Evolutionary conservation across 1,140 invertebrate genomes (phyloP), one percentile per base, ranked within the genome.

Genomic region (Drosophila kanapiae): DNA sequence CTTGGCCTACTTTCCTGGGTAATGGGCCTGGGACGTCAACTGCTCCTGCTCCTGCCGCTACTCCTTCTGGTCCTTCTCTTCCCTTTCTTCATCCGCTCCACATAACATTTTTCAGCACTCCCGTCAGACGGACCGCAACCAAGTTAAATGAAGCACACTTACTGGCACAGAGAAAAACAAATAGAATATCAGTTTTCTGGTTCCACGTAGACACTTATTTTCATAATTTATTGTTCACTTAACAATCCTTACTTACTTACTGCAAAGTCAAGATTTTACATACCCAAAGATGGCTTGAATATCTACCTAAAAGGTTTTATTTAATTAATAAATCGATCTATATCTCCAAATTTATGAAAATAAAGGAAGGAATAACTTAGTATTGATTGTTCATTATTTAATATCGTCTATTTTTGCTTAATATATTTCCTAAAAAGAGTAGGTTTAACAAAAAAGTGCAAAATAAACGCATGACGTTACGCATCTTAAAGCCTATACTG

Each of bases 111-210:
- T 38, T 42, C 75, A 78, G 51, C 49, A 71, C 82, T 42, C 53
- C 69, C 75, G 70, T 70, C 71, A 63, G 68, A 78, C 78, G 82
- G 75, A 78, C 80, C 83, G 77, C 83, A 87, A 70, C 84, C 80
- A 80, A 75, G 84, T 88, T 78, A 88, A 87, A 87, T 88, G 74
- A 87, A 84, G 84, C 83, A 88, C 82, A 69, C 49, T 64, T 54
- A 35, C 51, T 31, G 18, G 11, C 14, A 42, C 42, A 31, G 27
- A 9, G n/a, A 23, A 38, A 49, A 63, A 42, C 8, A 47, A 67
- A 42, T 29, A 37, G 16, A 13, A 42, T 31, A 23, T n/a, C 4
- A 14, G 35, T 42, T 37, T 10, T 8, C 3, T 38, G 13, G 3
- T 37, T 56, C 13, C 8, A 14, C 23, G 48, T 51, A 16, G 29